phyloP scores from a whole-genome alignment of 2,797 vertebrate genomes.

The Macrochelys suwanniensis region DNA sequence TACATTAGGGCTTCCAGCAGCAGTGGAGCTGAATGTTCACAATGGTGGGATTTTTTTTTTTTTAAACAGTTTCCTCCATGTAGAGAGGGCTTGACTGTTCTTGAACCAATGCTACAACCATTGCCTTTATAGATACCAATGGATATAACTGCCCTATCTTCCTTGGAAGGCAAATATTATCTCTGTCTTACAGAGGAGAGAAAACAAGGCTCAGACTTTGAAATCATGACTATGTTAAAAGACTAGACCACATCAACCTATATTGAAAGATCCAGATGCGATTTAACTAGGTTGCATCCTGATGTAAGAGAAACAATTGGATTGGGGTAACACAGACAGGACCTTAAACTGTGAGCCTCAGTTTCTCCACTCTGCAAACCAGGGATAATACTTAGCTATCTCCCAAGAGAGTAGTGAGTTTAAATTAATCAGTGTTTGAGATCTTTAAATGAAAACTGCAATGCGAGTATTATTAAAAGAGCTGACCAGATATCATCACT shows the following conservation, averaged over 20 bases:
- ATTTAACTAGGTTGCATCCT: background rate
- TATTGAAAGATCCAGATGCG: background rate
- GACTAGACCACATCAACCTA: background rate
- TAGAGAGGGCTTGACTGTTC: background rate
- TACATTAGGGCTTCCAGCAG: background rate
- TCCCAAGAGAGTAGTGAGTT: background rate
- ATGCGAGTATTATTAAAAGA: background rate
- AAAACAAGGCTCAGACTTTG: background rate
- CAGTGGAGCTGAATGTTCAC: background rate
- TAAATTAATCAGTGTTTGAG: background rate
- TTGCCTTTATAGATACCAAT: background rate
- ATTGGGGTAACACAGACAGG: background rate
- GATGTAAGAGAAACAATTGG: background rate
- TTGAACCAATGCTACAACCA: background rate
- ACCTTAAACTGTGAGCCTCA: background rate
- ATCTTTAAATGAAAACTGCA: background rate
- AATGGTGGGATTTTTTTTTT: background rate
- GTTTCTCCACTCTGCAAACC: background rate
- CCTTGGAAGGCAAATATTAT: background rate
- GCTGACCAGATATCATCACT: background rate
- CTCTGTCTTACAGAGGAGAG: background rate
- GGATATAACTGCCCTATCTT: background rate
- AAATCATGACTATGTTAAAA: background rate
- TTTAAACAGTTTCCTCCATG: background rate
- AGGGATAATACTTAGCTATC: background rate